Base-by-base conservation (phyloP, 2,888 invertebrate genomes). In the Mythimna impura region DNA sequence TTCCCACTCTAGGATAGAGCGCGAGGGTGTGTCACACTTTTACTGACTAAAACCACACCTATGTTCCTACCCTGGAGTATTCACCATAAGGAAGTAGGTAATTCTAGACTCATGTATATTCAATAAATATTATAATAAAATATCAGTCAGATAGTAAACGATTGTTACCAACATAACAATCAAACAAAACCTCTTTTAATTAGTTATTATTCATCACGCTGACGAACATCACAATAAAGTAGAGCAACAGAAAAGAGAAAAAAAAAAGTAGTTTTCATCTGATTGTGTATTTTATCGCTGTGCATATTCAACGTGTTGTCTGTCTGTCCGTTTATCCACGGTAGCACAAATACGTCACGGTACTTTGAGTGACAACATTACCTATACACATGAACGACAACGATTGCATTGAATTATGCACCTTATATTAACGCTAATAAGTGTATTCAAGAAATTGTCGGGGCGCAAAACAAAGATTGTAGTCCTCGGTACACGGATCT, bases 311-410 rank as follows among this genome's bases (percentile, higher is more conserved):
- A 90, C 87, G 85, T 85, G 82, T 89, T 88, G 86, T 86, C 82
- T 77, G 90, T 93, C 85, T 92, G 94, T 92, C 92, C 94, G 90
- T 94, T 95, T 95, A 94, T 92, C 87, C 93, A 95, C 93, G 95
- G 94, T 94, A 89, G 89, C 92, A 93, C 91, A 93, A 93, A 92
- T 88, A 89, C 91, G 93, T 91, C 93, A 94, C 92, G 94, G 93
- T 92, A 88, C 89, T 92, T 88, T 82, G 73, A 87, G 78, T 80
- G 68, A 70, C 89, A 80, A 83, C 54, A 14, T 76, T 78, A 80
- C 52, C 58, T 70, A 77, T 80, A 67, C 79, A 67, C 73, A 65
- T 52, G 67, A 72, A 30, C 55, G 71, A 55, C 22, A 55, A 61
- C 4, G 63, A 34, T 66, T 58, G 61, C 67, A 76, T 25, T 80